Conservation (phyloP, 1,140 invertebrate species). For the Drosophila kepulauana region DNA sequence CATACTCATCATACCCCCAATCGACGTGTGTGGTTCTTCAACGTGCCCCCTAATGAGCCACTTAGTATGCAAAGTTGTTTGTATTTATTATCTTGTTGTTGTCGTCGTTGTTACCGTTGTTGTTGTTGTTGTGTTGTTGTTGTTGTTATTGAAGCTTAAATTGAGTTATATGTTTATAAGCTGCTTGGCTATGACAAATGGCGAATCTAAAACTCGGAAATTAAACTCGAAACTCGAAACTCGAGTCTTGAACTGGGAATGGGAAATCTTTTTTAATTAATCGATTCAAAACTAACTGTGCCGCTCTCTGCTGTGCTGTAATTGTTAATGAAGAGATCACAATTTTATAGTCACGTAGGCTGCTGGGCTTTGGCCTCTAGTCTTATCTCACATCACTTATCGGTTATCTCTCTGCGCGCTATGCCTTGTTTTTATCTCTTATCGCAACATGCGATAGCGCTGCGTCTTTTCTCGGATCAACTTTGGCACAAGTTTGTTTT, state of each 20-base stretch:
- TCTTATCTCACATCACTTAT: conserved; percentile 23
- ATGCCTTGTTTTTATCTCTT: conserved; percentile 20
- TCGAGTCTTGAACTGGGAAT: conserved; percentile 1
- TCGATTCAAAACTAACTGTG: conserved; percentile 33
- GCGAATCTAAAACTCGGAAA: conserved; percentile 30
- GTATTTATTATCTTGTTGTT: conserved; percentile 47
- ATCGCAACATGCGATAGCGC: conserved; percentile 61
- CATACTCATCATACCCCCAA: conserved; percentile 11
- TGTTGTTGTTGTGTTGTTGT: conserved; percentile 39
- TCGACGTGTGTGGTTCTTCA: conserved; percentile 71
- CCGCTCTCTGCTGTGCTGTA: conserved; percentile 2
- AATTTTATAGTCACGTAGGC: conserved; percentile 38
- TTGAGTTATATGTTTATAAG: conserved; percentile 62
- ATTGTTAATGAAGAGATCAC: conserved; percentile 34
- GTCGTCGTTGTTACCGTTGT: conserved; percentile 37
- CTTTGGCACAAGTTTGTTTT: conserved; percentile 37
- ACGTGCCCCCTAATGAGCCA: conserved; percentile 73
- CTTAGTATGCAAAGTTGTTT: conserved; percentile 73
- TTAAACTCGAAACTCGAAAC: conserved; percentile 2
- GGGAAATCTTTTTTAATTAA: conserved; percentile 34
- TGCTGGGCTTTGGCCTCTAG: conserved; percentile 24
- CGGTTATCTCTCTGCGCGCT: conserved; percentile 14
- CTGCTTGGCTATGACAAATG: conserved; percentile 62
- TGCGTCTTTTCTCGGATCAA: conserved; percentile 60
- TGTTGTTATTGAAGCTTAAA: conserved; percentile 49